Evolutionary conservation across 2,113 vertebrate species (phyloP), one percentile per base, ranked within the genome.

Genomic region (Neodon shergylaensis): DNA sequence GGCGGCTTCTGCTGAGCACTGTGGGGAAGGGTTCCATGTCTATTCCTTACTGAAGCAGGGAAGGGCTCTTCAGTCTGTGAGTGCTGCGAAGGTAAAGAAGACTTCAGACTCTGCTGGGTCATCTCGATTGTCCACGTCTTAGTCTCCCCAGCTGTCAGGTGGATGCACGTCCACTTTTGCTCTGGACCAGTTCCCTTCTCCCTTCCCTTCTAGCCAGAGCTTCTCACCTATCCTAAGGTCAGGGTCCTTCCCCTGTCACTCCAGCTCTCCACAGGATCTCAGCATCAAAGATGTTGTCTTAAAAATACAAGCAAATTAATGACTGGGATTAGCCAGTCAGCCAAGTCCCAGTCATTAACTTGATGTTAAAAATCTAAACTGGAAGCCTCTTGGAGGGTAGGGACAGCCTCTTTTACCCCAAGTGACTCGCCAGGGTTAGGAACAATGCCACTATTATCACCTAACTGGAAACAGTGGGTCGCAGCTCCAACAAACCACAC

Each of bases 401-500:
- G 42, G 47, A 22, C 31, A 74, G 63, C 49, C 52, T 14, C 17
- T 76, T 76, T 89, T 14, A 49, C 33, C 33, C 17, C 33, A 26
- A 16, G 22, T 22, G 26, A 26, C 33, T 63, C 21, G 17, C 0
- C 19, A 26, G 44, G 17, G 31, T 44, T 28, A n/a, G 3, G 39
- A 10, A 3, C 3, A 42, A 21, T 3, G 31, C 47, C 31, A 3
- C 0, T 4, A 10, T 14, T 61, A 33, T 12, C 28, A 1, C 0
- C 31, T 47, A 19, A 7, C 28, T 44, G 39, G n/a, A 52, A 36
- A 16, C 3, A 28, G 61, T 17, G 26, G 61, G 2, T 42, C 10
- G 36, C 6, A 33, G 58, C 72, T 47, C 66, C 91, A 52, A 68
- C 86, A 61, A 61, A 52, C 54, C 47, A 86, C 0, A 22, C n/a